Conservation (phyloP, 2,797 vertebrate species). For the Eulemur mongoz region DNA sequence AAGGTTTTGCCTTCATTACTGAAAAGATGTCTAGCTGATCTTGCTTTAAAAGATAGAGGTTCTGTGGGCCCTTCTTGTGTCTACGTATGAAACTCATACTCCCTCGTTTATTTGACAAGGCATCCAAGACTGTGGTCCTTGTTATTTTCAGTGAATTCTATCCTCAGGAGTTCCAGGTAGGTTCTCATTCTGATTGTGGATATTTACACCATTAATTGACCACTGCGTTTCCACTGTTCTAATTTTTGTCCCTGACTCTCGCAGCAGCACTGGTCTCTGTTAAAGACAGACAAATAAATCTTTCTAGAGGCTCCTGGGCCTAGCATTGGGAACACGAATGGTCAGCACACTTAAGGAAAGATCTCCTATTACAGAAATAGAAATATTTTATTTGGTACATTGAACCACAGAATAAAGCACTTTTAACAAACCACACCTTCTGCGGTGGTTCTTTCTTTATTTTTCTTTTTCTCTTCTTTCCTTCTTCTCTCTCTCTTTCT, state of each 20-base stretch:
- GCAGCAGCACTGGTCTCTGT: neutral
- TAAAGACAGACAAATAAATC: neutral
- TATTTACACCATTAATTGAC: neutral
- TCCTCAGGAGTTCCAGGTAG: neutral
- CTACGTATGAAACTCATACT: neutral
- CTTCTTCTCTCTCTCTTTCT: neutral
- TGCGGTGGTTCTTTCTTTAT: neutral
- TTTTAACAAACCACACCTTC: neutral
- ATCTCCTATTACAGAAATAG: neutral
- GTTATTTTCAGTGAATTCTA: neutral
- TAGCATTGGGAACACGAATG: neutral
- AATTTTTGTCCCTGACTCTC: neutral
- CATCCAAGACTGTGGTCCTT: neutral
- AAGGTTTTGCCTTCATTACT: neutral
- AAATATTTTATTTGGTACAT: constrained; percentile 24
- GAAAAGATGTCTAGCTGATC: neutral
- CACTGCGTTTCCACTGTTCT: neutral
- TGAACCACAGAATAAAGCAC: neutral
- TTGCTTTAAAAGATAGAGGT: neutral
- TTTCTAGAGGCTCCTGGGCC: neutral
- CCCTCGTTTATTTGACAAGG: neutral
- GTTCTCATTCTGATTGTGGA: neutral
- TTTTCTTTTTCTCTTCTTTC: neutral
- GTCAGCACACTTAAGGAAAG: neutral
- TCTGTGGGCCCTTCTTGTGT: neutral